Evolutionary conservation across 1,140 invertebrate species (phyloP).

Genomic region (Diorhabda elongata): DNA sequence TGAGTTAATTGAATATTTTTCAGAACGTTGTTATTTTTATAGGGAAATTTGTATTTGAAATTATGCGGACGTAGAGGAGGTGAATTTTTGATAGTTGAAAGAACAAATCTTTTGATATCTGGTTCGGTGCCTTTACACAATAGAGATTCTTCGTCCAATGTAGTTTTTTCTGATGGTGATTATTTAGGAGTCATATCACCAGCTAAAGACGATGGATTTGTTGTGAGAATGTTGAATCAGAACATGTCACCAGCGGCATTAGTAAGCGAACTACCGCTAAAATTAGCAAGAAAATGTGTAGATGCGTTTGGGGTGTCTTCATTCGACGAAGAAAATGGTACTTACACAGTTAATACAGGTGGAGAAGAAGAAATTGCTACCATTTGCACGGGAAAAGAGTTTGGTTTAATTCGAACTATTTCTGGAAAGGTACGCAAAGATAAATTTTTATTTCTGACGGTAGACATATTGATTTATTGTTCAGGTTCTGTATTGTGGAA

Average conservation of each 20-base stretch:
- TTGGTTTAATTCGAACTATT: slow-evolving; percentile 71
- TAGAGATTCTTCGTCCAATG: slow-evolving; percentile 59
- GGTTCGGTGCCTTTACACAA: slow-evolving; percentile 62
- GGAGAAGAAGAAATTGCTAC: slow-evolving; percentile 66
- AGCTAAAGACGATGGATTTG: slow-evolving; percentile 78
- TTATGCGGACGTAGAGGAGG: slow-evolving; percentile 56
- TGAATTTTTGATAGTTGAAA: slow-evolving; percentile 60
- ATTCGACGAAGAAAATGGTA: slow-evolving; percentile 62
- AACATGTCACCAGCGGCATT: slow-evolving; percentile 56
- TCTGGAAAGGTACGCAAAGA: slow-evolving; percentile 64
- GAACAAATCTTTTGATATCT: slow-evolving; percentile 55
- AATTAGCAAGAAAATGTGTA: slow-evolving; percentile 74
- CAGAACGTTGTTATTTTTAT: slow-evolving; percentile 31
- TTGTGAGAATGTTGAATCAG: slow-evolving; percentile 73
- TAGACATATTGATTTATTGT: slow-evolving; percentile 13
- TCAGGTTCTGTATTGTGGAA: slow-evolving; percentile 73
- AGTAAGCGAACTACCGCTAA: slow-evolving; percentile 67
- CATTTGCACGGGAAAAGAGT: slow-evolving; percentile 76
- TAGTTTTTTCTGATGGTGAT: slow-evolving; percentile 83
- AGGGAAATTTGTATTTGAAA: slow-evolving; percentile 55
- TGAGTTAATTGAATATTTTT: background rate
- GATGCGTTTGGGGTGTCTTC: slow-evolving; percentile 68
- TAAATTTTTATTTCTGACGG: background rate
- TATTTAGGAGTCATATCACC: slow-evolving; percentile 74
- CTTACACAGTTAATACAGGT: slow-evolving; percentile 52